Evolutionary conservation across 2,113 vertebrate genomes (phyloP).

Genomic region (Castor canadensis): DNA sequence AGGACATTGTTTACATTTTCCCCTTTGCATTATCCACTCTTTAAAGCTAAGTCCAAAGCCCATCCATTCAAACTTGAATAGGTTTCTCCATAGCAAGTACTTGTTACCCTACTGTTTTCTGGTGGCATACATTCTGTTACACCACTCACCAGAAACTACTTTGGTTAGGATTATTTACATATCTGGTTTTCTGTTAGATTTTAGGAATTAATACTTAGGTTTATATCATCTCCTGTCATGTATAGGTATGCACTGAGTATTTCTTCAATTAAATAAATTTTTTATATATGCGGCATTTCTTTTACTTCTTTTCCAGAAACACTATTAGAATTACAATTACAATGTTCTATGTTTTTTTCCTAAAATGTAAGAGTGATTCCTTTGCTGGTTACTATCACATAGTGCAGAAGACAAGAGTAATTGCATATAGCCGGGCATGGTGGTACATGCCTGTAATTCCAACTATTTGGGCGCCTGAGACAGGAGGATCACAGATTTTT

Average conservation of each 20-base stretch:
- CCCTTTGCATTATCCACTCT: background rate
- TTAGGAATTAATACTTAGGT: conserved; percentile 21
- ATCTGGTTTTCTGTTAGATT: conserved; percentile 26
- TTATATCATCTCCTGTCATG: background rate
- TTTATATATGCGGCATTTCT: background rate
- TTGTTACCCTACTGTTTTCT: conserved; percentile 8
- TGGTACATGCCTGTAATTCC: too few species aligned
- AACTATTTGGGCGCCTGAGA: too few species aligned
- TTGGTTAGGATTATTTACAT: conserved; percentile 27
- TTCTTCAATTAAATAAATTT: conserved; percentile 41
- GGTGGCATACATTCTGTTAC: background rate
- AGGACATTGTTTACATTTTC: background rate
- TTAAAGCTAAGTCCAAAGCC: background rate
- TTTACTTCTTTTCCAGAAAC: background rate
- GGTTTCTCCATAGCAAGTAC: background rate
- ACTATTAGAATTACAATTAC: background rate
- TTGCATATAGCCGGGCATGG: background rate
- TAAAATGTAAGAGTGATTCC: conserved; percentile 45
- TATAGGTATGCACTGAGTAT: background rate
- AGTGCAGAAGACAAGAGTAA: conserved; percentile 32
- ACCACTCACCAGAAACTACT: background rate
- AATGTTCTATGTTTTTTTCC: background rate
- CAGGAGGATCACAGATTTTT: too few species aligned
- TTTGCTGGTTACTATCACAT: background rate
- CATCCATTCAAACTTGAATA: background rate